Evolutionary conservation across 2,797 vertebrate species (phyloP).

Genomic region (Chaetodon trifasciatus): DNA sequence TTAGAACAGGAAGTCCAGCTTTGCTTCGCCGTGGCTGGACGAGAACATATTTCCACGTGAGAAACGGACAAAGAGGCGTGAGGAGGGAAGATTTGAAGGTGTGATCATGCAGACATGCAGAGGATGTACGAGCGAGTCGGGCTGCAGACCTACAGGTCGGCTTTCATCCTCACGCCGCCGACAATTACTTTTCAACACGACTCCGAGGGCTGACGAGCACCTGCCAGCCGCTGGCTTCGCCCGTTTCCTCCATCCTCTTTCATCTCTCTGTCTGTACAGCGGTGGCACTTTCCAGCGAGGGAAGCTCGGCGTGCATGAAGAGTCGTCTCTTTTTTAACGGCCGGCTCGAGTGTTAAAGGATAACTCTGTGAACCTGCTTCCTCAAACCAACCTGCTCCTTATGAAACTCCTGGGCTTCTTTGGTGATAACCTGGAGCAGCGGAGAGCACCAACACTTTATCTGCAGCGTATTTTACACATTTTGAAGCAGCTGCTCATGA

Average conservation of each 20-base stretch:
- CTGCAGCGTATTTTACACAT: neutral
- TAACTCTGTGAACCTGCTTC: neutral
- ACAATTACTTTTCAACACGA: conserved; percentile 28
- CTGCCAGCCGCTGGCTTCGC: neutral
- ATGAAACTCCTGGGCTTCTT: neutral
- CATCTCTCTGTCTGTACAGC: neutral
- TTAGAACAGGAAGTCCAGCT: neutral
- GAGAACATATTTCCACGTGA: neutral
- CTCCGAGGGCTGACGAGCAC: neutral
- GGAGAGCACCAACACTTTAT: neutral
- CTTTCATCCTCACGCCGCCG: conserved; percentile 35
- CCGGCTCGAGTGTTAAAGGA: conserved; percentile 4
- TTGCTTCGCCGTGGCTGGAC: neutral
- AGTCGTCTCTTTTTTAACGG: conserved; percentile 18
- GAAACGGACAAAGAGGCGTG: too few relatives aligned
- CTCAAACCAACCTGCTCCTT: neutral
- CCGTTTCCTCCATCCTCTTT: neutral
- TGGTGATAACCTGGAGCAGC: neutral
- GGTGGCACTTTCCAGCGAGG: neutral
- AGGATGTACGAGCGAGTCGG: neutral
- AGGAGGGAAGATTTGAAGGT: neutral
- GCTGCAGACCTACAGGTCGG: conserved; percentile 24
- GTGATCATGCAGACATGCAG: neutral
- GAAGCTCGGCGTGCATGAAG: neutral
- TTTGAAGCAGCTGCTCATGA: neutral